These are phyloP conservation scores for Oreochromis grahami DNA, from an alignment of 2,797 vertebrate species.

Conservation along the genomic window DNA sequence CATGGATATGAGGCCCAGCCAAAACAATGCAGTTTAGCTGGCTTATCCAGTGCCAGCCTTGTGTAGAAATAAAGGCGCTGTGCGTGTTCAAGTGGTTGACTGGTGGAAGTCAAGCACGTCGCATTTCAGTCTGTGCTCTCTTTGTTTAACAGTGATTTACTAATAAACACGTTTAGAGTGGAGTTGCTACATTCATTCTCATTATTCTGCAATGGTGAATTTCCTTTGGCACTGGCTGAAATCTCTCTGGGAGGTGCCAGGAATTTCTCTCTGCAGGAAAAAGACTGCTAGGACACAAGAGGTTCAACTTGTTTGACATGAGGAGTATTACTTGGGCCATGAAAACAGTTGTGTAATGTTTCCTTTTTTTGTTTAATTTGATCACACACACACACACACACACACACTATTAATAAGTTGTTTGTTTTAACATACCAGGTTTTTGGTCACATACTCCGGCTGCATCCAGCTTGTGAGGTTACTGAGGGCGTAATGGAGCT, in stretches of 20 bases:
- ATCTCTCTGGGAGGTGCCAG: neutral
- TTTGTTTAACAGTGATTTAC: neutral
- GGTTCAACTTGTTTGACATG: neutral
- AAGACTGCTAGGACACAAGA: neutral
- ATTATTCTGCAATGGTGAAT: neutral
- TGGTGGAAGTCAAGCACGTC: neutral
- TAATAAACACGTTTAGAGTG: neutral
- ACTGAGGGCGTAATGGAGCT: conserved; percentile 53
- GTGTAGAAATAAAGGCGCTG: neutral
- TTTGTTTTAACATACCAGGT: conserved; percentile 57
- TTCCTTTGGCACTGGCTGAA: neutral
- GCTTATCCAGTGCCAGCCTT: neutral
- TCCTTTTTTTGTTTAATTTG: neutral
- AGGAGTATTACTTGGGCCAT: no score
- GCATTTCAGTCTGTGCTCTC: neutral
- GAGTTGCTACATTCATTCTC: neutral
- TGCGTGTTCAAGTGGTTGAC: fast-evolving
- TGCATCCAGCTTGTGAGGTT: conserved; percentile 74
- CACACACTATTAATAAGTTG: neutral
- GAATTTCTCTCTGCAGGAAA: neutral
- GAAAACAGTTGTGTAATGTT: neutral
- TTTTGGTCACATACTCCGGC: conserved; percentile 65
- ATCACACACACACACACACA: neutral
- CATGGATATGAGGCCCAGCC: neutral
- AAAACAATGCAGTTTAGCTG: neutral